Conservation (phyloP, 2,113 vertebrate species). For the Trogon melanurus region DNA sequence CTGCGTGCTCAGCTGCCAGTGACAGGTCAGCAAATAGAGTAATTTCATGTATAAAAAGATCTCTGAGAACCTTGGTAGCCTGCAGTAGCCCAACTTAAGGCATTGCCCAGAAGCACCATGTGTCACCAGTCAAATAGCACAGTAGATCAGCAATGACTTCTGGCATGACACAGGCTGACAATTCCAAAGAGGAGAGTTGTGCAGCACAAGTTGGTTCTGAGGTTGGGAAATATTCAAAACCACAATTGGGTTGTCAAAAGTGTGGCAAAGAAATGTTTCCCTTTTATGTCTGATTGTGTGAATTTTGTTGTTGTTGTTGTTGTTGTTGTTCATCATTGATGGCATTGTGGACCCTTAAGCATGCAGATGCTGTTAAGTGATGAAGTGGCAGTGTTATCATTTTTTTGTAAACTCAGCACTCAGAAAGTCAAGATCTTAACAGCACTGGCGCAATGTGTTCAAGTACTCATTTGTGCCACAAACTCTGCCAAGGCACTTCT, state of each 20-base stretch:
- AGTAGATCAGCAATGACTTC: background rate
- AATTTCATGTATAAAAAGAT: background rate
- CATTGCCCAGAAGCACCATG: background rate
- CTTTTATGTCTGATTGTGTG: background rate
- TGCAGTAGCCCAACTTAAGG: background rate
- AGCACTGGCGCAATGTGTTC: background rate
- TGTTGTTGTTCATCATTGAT: background rate
- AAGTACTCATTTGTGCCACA: background rate
- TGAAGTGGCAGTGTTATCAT: background rate
- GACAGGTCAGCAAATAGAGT: slow-evolving; percentile 17
- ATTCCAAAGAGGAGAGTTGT: background rate
- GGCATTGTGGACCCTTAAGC: background rate
- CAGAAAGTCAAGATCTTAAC: background rate
- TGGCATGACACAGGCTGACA: background rate
- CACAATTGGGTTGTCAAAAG: background rate
- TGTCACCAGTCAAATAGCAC: background rate
- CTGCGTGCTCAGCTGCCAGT: background rate
- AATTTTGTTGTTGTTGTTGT: background rate
- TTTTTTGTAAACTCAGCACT: background rate
- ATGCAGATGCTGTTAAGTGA: background rate
- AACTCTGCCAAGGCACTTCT: background rate
- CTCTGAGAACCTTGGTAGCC: background rate
- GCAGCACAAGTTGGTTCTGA: background rate
- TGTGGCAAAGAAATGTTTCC: background rate
- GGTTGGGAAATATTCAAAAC: background rate